Percentiles rank a stretch among this genome's conserved stretches.
Evolutionary conservation across 2,113 vertebrate genomes (phyloP).

Genomic region (Cyphotilapia sp.): DNA sequence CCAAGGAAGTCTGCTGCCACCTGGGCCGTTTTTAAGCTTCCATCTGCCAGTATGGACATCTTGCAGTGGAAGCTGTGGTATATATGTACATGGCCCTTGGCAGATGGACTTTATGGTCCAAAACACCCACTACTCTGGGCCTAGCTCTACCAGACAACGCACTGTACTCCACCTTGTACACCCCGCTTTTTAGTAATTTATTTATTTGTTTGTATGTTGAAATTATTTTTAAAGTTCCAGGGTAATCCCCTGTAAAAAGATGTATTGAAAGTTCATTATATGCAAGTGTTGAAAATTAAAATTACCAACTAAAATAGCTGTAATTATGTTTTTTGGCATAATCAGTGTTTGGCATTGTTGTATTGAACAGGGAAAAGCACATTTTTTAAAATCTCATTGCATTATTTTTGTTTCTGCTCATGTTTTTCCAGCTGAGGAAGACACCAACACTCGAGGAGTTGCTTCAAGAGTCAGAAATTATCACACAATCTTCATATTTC

Average conservation of each 20-base stretch:
- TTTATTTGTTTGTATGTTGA: background rate
- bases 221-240: background rate
- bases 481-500: background rate
- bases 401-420: background rate
- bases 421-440: conserved; percentile 50
- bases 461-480: conserved; percentile 31
- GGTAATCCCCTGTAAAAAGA: background rate
- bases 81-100: background rate
- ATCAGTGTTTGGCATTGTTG: background rate
- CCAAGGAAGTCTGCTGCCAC: background rate
- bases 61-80: background rate
- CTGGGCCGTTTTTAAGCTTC: background rate
- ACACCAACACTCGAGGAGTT: conserved; percentile 61
- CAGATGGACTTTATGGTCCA: background rate
- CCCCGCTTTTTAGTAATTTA: fast-evolving
- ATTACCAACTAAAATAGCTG: background rate
- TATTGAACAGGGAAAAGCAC: background rate
- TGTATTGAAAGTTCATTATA: background rate
- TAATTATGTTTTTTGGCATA: background rate
- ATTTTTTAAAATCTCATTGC: background rate
- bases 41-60: background rate
- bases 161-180: background rate
- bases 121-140: background rate
- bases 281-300: background rate
- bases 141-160: background rate